These are phyloP conservation scores for Paramisgurnus dabryanus DNA, from an alignment of 2,113 vertebrate species.

Conservation along the genomic window DNA sequence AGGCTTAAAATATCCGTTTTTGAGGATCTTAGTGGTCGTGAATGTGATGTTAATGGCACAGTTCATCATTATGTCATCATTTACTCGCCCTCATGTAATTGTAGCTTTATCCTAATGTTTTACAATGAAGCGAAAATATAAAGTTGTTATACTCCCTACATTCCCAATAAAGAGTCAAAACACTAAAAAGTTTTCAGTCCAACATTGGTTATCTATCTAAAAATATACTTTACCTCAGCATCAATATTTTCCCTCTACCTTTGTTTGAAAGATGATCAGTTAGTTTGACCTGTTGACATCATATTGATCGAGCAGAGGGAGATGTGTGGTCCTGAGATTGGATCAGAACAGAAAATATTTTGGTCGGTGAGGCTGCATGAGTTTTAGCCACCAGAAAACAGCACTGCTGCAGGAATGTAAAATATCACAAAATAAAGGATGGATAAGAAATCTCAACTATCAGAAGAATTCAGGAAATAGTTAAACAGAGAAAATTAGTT, in stretches of 20 bases:
- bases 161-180: neutral
- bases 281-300: conserved; percentile 18
- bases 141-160: neutral
- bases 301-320: neutral
- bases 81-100: no score
- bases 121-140: no score
- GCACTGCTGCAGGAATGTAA: neutral
- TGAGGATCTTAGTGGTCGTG: neutral
- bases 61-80: no score
- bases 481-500: neutral
- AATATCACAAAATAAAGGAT: neutral
- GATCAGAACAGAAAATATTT: neutral
- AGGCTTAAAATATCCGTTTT: neutral
- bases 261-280: conserved; percentile 26
- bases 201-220: neutral
- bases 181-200: neutral
- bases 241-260: neutral
- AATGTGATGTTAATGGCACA: no score
- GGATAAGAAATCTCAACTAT: no score
- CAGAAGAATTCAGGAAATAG: neutral
- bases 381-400: neutral
- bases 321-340: conserved; percentile 12
- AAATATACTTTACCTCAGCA: neutral
- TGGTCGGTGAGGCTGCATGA: neutral
- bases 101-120: no score